Conservation (phyloP, 2,113 vertebrate genomes). For the Paramisgurnus dabryanus region DNA sequence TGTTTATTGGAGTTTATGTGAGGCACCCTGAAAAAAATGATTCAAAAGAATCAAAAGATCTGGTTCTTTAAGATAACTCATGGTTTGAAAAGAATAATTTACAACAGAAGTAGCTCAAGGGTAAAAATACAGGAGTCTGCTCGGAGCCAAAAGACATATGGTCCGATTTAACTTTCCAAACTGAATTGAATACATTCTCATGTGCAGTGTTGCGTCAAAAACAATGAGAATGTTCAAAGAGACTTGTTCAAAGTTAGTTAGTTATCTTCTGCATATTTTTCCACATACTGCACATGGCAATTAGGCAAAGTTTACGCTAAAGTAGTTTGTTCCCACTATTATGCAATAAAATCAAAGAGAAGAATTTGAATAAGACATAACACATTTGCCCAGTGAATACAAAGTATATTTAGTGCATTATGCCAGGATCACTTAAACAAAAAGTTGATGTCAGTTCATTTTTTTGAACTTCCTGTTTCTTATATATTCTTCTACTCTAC, state of each 20-base stretch:
- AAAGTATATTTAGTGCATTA: too few relatives aligned
- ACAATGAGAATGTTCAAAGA: constrained; percentile 66
- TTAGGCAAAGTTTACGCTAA: not conserved
- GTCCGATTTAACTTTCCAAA: constrained; percentile 54
- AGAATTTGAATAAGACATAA: not conserved
- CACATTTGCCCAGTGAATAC: too few relatives aligned
- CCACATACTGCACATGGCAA: not conserved
- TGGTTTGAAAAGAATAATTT: not conserved
- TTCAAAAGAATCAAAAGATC: not conserved
- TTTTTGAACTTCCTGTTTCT: not conserved
- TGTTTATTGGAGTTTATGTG: too few relatives aligned
- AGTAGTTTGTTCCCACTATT: constrained; percentile 1
- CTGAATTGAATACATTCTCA: constrained; percentile 50
- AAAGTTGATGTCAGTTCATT: not conserved
- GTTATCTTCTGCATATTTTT: constrained; percentile 59
- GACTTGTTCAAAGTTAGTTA: constrained; percentile 15
- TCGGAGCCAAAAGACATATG: constrained; percentile 52
- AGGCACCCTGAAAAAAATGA: not conserved
- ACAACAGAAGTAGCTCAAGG: constrained; percentile 47
- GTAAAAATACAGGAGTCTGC: constrained; percentile 55
- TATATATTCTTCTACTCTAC: not conserved
- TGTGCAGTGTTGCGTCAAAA: constrained; percentile 32
- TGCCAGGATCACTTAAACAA: not conserved
- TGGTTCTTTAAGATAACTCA: not conserved
- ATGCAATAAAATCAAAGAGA: not conserved